Evolutionary conservation across 2,113 vertebrate genomes (phyloP).

Genomic region (Calyptomena viridis): DNA sequence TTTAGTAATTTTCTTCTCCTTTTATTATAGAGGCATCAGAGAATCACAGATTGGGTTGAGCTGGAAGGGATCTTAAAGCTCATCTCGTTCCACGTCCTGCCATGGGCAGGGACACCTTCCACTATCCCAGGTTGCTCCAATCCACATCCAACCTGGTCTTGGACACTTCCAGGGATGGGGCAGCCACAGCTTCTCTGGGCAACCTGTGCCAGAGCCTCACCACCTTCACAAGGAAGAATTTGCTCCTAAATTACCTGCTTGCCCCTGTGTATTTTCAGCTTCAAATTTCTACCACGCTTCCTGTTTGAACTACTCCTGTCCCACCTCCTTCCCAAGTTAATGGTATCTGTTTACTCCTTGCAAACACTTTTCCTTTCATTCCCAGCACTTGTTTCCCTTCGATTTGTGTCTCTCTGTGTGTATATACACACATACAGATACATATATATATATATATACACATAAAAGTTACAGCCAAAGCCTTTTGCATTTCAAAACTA

Average conservation of each 20-base stretch:
- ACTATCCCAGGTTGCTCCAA: background rate
- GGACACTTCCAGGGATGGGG: background rate
- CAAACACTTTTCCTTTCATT: conserved; percentile 43
- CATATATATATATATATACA: background rate
- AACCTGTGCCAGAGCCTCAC: background rate
- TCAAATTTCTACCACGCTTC: conserved; percentile 39
- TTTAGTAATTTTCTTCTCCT: background rate
- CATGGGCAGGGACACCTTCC: background rate
- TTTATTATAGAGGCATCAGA: background rate
- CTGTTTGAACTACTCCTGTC: conserved; percentile 24
- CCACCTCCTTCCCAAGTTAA: background rate
- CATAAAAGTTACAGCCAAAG: conserved; percentile 28
- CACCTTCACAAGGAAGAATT: background rate
- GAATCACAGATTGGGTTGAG: background rate
- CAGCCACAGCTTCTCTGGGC: background rate
- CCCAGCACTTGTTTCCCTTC: conserved; percentile 26
- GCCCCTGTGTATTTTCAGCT: background rate
- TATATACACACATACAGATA: background rate
- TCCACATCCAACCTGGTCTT: rapidly evolving
- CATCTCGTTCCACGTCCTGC: background rate
- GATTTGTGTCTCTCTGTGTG: background rate
- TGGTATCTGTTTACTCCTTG: conserved; percentile 20
- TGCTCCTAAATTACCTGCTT: background rate
- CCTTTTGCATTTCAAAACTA: background rate
- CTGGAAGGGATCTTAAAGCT: rapidly evolving